Evolutionary conservation across 2,797 vertebrate species (phyloP).

Genomic region (Rhinogobio ventralis): DNA sequence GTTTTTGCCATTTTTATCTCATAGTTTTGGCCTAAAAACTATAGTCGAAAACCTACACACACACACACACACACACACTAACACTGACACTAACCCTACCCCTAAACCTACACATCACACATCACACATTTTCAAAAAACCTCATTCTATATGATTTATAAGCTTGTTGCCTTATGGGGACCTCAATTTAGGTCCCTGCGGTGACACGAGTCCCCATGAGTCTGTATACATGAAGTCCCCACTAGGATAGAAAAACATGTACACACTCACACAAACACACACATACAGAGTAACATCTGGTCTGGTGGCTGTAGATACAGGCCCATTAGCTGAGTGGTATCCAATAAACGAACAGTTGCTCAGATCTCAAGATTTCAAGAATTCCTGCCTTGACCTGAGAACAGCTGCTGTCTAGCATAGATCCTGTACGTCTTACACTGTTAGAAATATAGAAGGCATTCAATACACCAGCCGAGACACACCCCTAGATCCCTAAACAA

Average conservation of each 20-base stretch:
- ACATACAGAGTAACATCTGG: conserved; percentile 51
- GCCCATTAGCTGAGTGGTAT: conserved; percentile 73
- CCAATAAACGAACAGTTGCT: conserved; percentile 68
- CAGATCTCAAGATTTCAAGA: conserved; percentile 70
- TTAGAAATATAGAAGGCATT: conserved; percentile 27
- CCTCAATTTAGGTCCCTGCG: no score
- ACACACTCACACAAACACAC: neutral
- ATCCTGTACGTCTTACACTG: conserved; percentile 25
- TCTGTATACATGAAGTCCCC: no score
- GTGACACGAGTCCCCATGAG: no score
- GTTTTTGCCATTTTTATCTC: neutral
- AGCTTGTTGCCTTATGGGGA: no score
- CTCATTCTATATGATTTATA: no score
- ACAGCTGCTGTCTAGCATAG: conserved; percentile 75
- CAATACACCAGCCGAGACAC: conserved; percentile 10
- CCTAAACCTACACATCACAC: no score
- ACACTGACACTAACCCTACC: no score
- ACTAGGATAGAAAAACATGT: no score
- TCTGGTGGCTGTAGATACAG: conserved; percentile 73
- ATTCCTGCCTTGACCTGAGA: conserved; percentile 77
- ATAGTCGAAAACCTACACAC: neutral
- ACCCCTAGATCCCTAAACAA: conserved; percentile 12
- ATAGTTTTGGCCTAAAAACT: no score
- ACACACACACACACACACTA: neutral
- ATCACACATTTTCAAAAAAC: no score